Conservation (phyloP, 2,888 invertebrate genomes). For the Priocnemis perturbator region DNA sequence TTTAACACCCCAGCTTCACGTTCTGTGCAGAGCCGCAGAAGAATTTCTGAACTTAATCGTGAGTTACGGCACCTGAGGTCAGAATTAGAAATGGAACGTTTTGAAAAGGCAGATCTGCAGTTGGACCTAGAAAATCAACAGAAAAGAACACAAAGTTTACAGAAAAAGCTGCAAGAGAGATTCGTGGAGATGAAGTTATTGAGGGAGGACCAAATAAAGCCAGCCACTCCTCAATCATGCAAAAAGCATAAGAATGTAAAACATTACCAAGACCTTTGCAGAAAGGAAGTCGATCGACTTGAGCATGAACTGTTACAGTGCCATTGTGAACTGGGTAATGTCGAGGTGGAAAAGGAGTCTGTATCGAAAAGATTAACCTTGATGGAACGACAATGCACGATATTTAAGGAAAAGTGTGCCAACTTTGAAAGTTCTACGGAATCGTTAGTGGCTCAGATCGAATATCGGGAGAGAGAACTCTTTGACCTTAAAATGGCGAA, state of each 20-base stretch:
- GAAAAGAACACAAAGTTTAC: constrained; percentile 77
- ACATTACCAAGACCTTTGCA: constrained; percentile 67
- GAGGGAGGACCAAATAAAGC: constrained; percentile 64
- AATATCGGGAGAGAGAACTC: constrained; percentile 65
- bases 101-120: constrained; percentile 80
- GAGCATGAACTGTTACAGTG: constrained; percentile 77
- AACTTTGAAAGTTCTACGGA: constrained; percentile 58
- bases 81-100: constrained; percentile 80
- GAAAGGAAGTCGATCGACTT: constrained; percentile 77
- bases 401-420: constrained; percentile 57
- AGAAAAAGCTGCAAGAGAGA: constrained; percentile 76
- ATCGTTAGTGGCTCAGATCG: constrained; percentile 53
- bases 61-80: constrained; percentile 78
- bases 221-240: constrained; percentile 68
- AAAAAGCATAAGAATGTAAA: constrained; percentile 61
- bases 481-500: constrained; percentile 59
- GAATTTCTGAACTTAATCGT: constrained; percentile 73
- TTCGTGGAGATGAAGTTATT: constrained; percentile 71
- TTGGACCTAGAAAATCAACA: constrained; percentile 79
- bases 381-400: constrained; percentile 42
- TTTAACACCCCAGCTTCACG: constrained; percentile 65
- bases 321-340: constrained; percentile 77
- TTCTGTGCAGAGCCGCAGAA: constrained; percentile 61
- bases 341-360: constrained; percentile 77
- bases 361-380: constrained; percentile 72